phyloP scores from a whole-genome alignment of 2,113 vertebrate genomes.

The Rana temporaria region DNA sequence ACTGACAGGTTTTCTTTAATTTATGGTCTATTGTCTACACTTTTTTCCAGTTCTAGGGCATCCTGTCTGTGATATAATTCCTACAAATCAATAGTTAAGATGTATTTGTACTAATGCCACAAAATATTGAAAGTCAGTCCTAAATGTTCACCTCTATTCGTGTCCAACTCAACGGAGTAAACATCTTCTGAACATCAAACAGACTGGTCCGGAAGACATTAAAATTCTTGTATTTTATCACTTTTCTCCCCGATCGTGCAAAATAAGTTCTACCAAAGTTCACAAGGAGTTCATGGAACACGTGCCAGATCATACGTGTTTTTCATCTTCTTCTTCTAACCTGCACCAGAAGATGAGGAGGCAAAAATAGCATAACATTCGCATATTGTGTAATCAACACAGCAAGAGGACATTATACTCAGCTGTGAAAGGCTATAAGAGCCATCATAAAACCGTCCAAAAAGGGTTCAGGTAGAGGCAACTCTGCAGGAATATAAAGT shows the following conservation, averaged over 20 bases:
- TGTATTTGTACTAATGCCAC: too few relatives aligned
- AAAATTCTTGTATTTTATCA: constrained; percentile 12
- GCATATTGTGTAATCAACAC: constrained; percentile 10
- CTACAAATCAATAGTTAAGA: too few relatives aligned
- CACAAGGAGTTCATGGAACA: constrained; percentile 32
- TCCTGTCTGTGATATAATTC: too few relatives aligned
- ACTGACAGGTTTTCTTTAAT: too few relatives aligned
- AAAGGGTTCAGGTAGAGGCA: background rate
- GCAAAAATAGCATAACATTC: background rate
- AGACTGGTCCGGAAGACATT: background rate
- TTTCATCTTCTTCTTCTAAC: constrained; percentile 23
- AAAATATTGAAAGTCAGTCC: too few relatives aligned
- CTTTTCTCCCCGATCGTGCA: constrained; percentile 12
- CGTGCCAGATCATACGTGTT: constrained; percentile 1
- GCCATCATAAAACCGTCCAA: background rate
- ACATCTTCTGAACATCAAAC: background rate
- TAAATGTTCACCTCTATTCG: too few relatives aligned
- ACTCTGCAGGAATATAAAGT: background rate
- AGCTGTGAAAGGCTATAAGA: background rate
- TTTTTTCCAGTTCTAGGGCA: too few relatives aligned
- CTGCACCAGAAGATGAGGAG: background rate
- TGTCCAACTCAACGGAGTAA: too few relatives aligned
- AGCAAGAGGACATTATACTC: background rate
- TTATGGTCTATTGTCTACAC: too few relatives aligned
- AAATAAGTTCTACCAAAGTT: constrained; percentile 9